Base-by-base conservation (phyloP, 2,888 invertebrate genomes). In the Punctoribates punctum region DNA sequence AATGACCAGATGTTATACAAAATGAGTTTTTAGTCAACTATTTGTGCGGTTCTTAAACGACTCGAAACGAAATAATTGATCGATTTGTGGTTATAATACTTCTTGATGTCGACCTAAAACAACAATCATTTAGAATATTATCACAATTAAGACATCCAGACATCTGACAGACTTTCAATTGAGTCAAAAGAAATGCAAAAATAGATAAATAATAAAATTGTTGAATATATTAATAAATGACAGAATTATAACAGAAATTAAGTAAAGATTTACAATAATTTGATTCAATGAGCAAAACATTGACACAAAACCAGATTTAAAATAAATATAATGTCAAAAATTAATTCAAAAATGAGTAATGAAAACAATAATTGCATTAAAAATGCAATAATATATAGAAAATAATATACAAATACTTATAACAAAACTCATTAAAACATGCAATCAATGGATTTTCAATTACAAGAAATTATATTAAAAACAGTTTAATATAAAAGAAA, bases 361-460 rank as follows among this genome's bases (percentile, higher is more conserved):
- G 5, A 13, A 29, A 29, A 29, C 23, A 11, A 62, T 25, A 62
- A 29, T 29, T n/a, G 8, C 11, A 60, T 27, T 11, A 67, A 6
- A 34, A 27, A 67, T 67, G 62, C 20, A 25, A 27, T 62, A 62
- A 62, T 62, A 25, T 27, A 62, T 29, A 62, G 62, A 15, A 67
- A 20, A 62, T 23, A 23, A 60, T 25, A 62, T 29, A 62, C 29
- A 62, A 62, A 27, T 8, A 51, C 11, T n/a, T n/a, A 57, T 60
- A 60, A 60, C 60, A 60, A 67, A 67, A 67, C n/a, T 67, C 34
- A 67, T 38, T 6, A 34, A 67, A 67, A 34, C 67, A 67, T 67
- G 67, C 67, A n/a, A n/a, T 29, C 11, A 67, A 38, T 67, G 5
- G 15, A 67, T 17, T 34, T 11, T 42, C 9, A 72, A 11, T 48